These are phyloP conservation scores for Orius insidiosus DNA, from an alignment of 1,140 invertebrate species.

Conservation along the genomic window DNA sequence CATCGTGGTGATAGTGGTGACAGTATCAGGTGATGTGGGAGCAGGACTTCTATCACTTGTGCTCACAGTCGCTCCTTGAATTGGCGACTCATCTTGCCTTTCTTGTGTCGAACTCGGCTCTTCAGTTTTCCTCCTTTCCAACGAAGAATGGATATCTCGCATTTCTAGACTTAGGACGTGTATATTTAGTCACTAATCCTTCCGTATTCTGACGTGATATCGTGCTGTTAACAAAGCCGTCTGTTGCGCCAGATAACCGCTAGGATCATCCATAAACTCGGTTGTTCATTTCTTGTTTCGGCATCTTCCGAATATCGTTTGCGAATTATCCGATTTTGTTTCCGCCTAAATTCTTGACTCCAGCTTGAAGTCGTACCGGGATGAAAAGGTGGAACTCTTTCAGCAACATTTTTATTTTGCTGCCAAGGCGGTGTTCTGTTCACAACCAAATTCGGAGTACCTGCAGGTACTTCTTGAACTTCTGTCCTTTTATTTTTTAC, in stretches of 20 bases:
- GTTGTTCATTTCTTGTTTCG: conserved; percentile 30
- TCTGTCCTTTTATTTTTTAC: background rate
- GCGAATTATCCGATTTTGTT: conserved; percentile 31
- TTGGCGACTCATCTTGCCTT: conserved; percentile 38
- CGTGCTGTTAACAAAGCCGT: conserved; percentile 67
- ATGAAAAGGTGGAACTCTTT: conserved; percentile 53
- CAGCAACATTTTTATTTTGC: conserved; percentile 28
- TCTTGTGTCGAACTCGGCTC: conserved; percentile 22
- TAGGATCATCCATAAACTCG: conserved; percentile 64
- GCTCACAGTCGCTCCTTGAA: conserved; percentile 55
- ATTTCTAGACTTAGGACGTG: conserved; percentile 10
- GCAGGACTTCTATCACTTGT: conserved; percentile 41
- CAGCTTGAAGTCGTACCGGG: conserved; percentile 36
- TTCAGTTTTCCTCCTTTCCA: conserved; percentile 13
- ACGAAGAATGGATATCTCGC: conserved; percentile 14
- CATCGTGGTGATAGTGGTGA: conserved; percentile 41
- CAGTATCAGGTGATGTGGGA: conserved; percentile 8
- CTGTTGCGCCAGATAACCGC: conserved; percentile 71
- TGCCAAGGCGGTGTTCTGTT: conserved; percentile 30
- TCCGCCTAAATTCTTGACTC: conserved; percentile 41
- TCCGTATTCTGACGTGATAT: conserved; percentile 53
- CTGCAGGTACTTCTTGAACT: background rate
- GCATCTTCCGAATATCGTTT: conserved; percentile 33
- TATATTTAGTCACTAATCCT: conserved; percentile 24
- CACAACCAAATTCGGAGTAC: conserved; percentile 6